Conservation (phyloP, 2,113 vertebrate genomes). For the Barnardius zonarius region DNA sequence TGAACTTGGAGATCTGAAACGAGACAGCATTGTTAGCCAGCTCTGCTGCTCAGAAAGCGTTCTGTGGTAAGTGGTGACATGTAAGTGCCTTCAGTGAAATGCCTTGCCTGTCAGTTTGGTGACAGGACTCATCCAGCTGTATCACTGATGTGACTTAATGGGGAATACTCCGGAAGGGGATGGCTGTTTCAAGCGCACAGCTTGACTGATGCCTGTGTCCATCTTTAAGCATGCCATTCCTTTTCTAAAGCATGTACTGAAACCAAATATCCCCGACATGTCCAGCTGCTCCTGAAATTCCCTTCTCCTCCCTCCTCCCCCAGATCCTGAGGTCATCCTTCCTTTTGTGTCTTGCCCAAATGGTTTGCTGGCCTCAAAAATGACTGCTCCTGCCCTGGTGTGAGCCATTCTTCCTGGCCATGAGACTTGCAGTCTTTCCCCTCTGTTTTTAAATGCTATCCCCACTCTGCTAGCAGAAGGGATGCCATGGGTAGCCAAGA, state of each 20-base stretch:
- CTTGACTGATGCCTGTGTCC: background rate
- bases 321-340: background rate
- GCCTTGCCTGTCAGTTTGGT: background rate
- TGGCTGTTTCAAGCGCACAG: background rate
- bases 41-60: background rate
- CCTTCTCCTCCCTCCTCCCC: background rate
- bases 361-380: background rate
- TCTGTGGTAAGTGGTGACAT: background rate
- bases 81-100: background rate
- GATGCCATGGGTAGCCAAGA: background rate
- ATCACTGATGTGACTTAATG: background rate
- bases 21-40: background rate
- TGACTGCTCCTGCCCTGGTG: background rate
- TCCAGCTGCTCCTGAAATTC: constrained; percentile 6
- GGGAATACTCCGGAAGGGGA: background rate
- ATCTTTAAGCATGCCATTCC: background rate
- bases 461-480: background rate
- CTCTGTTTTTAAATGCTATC: background rate
- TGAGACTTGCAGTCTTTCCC: background rate
- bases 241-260: constrained; percentile 14
- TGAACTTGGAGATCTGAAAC: background rate
- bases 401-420: background rate
- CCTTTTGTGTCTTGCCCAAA: background rate
- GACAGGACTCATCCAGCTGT: background rate
- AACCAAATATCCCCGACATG: background rate